Conservation (phyloP, 1,140 invertebrate genomes). For the Lordiphosa mommai region DNA sequence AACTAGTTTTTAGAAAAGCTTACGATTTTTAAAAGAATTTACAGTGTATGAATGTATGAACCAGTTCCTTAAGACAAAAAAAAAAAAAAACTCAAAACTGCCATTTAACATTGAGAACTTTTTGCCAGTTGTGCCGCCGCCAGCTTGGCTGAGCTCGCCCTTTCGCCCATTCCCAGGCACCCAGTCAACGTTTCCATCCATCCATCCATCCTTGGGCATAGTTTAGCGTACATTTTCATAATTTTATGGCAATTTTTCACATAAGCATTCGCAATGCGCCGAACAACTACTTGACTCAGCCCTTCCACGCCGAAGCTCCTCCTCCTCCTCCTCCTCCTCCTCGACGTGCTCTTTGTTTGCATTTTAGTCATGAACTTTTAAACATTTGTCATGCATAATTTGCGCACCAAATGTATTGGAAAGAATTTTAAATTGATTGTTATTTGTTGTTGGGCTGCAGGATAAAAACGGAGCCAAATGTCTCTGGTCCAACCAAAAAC, state of each 20-base stretch:
- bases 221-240: constrained; percentile 73
- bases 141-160: constrained; percentile 21
- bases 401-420: constrained; percentile 74
- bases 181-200: not conserved
- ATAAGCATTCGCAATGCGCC: constrained; percentile 46
- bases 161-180: not conserved
- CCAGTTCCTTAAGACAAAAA: not conserved
- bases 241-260: constrained; percentile 76
- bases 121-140: constrained; percentile 24
- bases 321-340: not conserved
- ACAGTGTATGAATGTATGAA: no score
- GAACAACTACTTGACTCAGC: constrained; percentile 1
- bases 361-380: constrained; percentile 78
- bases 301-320: constrained; percentile 1
- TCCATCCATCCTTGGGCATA: constrained; percentile 21
- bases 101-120: constrained; percentile 14
- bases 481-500: no score
- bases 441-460: constrained; percentile 30
- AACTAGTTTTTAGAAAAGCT: no score
- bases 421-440: constrained; percentile 78
- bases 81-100: not conserved
- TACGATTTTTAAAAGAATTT: no score
- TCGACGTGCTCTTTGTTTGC: constrained; percentile 50
- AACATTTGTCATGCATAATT: constrained; percentile 77
- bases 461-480: constrained; percentile 7